Base-by-base conservation (phyloP, 2,113 vertebrate species). In the Conger conger region DNA sequence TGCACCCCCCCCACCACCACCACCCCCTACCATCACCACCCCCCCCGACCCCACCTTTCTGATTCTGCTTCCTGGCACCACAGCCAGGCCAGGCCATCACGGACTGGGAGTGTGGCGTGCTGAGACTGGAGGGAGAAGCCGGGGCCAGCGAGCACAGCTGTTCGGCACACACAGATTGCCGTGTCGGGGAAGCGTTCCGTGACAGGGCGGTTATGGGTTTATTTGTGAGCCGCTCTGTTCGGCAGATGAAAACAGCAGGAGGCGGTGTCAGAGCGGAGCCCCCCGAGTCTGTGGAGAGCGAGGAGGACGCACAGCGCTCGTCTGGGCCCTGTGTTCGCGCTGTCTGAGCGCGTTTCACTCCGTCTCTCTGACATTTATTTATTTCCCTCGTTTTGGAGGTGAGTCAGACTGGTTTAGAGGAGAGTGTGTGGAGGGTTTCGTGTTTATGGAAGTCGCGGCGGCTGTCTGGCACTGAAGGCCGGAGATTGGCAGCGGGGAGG, bases 71-170 rank as follows among this genome's bases (percentile, higher is more conserved):
- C 18, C 23, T 3, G 57, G 23, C 57, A 23, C 18, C 4, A 38
- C 27, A 18, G n/a, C 30, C 76, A 63, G 42, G 16, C 16, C 13
- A 8, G 23, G 37, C 54, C 36, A 54, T 8, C 57, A 36, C 35
- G 30, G 40, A 76, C 5, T 9, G 76, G 42, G 30, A 76, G 57
- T 78, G 53, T 16, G 23, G 45, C 15, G 36, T 80, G 50, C 38
- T 57, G 20, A 11, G 13, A n/a, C 9, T 60, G 60, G 37, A 80
- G 23, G 53, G 57, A 85, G 81, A 85, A 37, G 54, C 80, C n/a
- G 33, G 23, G 27, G 36, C 57, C 35, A 40, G 35, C 37, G 6
- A 68, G 60, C 84, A 81, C 84, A 81, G 60, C 60, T 50, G 84
- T 9, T 23, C 33, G 38, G 78, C 5, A n/a, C 17, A 50, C n/a